Evolutionary conservation across 2,888 invertebrate species (phyloP).

Genomic region (Sialis lutaria): DNA sequence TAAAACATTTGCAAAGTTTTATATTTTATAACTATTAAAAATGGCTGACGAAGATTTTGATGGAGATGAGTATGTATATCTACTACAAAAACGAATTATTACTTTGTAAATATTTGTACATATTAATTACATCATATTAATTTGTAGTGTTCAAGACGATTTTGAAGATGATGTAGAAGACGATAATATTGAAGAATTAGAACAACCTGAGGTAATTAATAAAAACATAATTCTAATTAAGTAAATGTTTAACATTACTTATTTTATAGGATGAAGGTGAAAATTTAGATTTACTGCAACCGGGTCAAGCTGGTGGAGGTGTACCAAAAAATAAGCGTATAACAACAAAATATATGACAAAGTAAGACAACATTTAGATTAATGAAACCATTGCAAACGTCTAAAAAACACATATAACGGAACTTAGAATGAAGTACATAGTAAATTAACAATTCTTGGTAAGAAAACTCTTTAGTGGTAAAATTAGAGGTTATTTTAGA

Average conservation of each 20-base stretch:
- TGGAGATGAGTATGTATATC: constrained; percentile 49
- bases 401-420: neutral
- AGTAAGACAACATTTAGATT: constrained; percentile 28
- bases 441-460: too few relatives aligned
- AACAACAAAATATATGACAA: constrained; percentile 97
- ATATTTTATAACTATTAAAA: neutral
- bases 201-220: constrained; percentile 49
- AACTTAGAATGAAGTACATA: too few relatives aligned
- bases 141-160: constrained; percentile 51
- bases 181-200: constrained; percentile 72
- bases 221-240: constrained; percentile 57
- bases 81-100: neutral
- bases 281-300: constrained; percentile 66
- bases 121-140: constrained; percentile 1
- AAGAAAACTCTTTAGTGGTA: too few relatives aligned
- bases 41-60: constrained; percentile 85
- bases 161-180: constrained; percentile 83
- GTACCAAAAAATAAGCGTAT: constrained; percentile 80
- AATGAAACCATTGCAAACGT: neutral
- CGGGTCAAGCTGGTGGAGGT: constrained; percentile 63
- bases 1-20: too few relatives aligned
- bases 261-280: constrained; percentile 51
- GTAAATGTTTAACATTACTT: constrained; percentile 13
- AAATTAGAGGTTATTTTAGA: neutral
- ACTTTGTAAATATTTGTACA: neutral